These are phyloP conservation scores for Trachops cirrhosus DNA, from an alignment of 2,797 vertebrate genomes.

Conservation along the genomic window DNA sequence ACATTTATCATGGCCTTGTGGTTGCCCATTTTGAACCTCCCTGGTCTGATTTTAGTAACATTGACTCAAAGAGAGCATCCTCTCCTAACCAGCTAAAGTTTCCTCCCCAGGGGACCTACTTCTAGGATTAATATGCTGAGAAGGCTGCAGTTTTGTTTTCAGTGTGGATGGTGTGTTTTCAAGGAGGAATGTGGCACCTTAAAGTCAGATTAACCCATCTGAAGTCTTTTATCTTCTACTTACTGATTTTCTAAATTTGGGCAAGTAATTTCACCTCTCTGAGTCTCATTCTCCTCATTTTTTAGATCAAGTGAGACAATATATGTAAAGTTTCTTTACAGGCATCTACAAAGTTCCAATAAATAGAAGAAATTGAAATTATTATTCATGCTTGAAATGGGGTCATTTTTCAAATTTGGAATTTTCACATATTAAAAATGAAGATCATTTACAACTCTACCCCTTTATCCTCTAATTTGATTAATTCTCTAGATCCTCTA, in stretches of 20 bases:
- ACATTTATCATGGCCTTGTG: constrained; percentile 72
- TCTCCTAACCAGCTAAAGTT: not conserved
- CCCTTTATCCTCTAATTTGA: not conserved
- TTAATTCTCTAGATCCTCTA: not conserved
- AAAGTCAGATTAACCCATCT: not conserved
- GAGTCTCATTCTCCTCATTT: not conserved
- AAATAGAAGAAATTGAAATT: not conserved
- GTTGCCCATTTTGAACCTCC: constrained; percentile 63
- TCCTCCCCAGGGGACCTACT: not conserved
- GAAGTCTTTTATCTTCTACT: not conserved
- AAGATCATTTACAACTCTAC: not conserved
- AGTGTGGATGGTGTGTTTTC: not conserved
- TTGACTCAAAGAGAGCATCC: not conserved
- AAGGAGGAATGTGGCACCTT: not conserved
- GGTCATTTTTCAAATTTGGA: not conserved
- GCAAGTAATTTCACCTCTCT: not conserved
- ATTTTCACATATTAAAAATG: not conserved
- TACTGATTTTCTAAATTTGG: not conserved
- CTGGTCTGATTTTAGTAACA: constrained; percentile 30
- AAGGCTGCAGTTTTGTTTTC: not conserved
- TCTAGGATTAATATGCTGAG: not conserved
- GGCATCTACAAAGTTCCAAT: not conserved
- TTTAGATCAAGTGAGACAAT: not conserved
- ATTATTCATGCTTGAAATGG: not conserved
- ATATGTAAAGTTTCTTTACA: not conserved